Base-by-base conservation (phyloP, 2,888 invertebrate species). In the Diarsia dahlii region DNA sequence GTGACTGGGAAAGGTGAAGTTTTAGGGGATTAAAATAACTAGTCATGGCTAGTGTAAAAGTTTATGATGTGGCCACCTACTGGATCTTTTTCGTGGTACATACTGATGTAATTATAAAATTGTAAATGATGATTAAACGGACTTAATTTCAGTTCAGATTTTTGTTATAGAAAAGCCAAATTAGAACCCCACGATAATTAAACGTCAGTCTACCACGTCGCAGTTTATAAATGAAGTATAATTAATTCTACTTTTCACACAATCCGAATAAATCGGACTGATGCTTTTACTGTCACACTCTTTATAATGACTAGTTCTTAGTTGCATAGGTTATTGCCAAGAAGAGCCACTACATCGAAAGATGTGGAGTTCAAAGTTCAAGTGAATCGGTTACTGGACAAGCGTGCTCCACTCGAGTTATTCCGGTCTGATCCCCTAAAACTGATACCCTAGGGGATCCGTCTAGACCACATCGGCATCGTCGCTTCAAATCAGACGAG, bases 141-240 rank as follows among this genome's bases (percentile, higher is more conserved):
- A 39, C 48, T 15, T 48, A 48, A 15, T 15, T 50, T 12, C 12
- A n/a, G 54, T 54, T 12, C 1, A 12, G n/a, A 23, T 23, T n/a
- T 54, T 0, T 0, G n/a, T 52, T n/a, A n/a, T 10, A 4, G 1
- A 12, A 54, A 54, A n/a, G 10, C 0, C 54, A n/a, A n/a, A n/a
- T 54, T n/a, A n/a, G 12, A 54, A 54, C n/a, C 3, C 6, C 54
- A 54, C n/a, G 3, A n/a, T n/a, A 48, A 48, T 15, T 48, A 15
- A 15, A 48, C 48, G 12, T 15, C 15, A 15, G 15, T 15, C 5
- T 15, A 48, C 4, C 15, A 48, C 15, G 48, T 20, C 20, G 52
- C 52, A 52, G 52, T 39, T 39, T 39, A 39, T 39, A 8, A 39
- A 39, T 39, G 6, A 8, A 39, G 39, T 8, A 39, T 39, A 8